Base-by-base conservation (phyloP, 2,113 vertebrate species). In the Gracilinanus agilis region DNA sequence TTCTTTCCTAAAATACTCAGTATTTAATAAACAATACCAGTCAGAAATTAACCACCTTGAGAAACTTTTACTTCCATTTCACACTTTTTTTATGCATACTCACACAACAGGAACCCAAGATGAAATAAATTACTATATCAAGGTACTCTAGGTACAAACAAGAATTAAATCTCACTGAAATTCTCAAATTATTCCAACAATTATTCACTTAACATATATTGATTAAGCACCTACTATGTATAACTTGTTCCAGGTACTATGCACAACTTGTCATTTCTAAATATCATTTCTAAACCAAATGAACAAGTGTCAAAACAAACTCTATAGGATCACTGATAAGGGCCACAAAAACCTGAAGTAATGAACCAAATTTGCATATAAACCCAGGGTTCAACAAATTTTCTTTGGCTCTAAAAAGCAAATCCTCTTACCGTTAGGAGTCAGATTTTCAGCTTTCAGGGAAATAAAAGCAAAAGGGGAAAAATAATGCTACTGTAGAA, bases 81-180 rank as follows among this genome's bases (percentile, higher is more conserved):
- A 90, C 89, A 8, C 21, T 49, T 11, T 89, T 53, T 53, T 29
- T 12, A 44, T 90, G n/a, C 2, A 19, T 8, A 21, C n/a, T 83
- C 67, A 83, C 16, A 34, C 90, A 25, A 40, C 90, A 91, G 56
- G 89, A 88, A 67, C 29, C 3, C 89, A 75, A 88, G 23, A 44
- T 24, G 88, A 23, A 94, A 95, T 89, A 90, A 90, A 94, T 93
- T 94, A 91, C 56, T 90, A 95, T 23, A 67, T 61, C 40, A 25
- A 13, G 24, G 3, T n/a, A 91, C 55, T 96, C 10, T 0, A 24
- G 25, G 55, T 89, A 91, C 54, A 93, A 29, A 89, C 27, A 91
- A 94, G 61, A 95, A 89, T n/a, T 75, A 93, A 96, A 96, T 55
- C 29, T 92, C 93, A 94, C 55, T 40, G 92, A 67, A 96, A 93